Evolutionary conservation across 2,797 vertebrate species (phyloP).

Genomic region (Rallus crepitans): DNA sequence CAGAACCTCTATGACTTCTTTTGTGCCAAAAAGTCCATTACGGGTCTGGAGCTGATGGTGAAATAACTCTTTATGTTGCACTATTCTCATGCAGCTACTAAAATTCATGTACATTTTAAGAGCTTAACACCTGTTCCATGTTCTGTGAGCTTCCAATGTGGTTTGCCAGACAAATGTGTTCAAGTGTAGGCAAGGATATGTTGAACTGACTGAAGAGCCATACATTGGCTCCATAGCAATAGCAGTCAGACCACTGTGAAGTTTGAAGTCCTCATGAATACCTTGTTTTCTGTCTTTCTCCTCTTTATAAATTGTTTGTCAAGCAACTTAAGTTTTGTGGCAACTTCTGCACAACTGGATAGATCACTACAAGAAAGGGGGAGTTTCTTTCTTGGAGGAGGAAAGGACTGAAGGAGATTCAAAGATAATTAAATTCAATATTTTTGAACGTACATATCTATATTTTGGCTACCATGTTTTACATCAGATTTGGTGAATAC

Average conservation of each 20-base stretch:
- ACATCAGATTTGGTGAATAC: neutral
- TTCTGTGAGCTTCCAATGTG: neutral
- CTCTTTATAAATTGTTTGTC: neutral
- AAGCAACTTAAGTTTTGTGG: neutral
- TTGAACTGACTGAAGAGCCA: neutral
- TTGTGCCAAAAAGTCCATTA: conserved; percentile 18
- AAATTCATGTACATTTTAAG: conserved; percentile 11
- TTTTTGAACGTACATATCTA: neutral
- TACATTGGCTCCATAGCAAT: neutral
- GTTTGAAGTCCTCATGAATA: neutral
- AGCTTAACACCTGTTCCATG: conserved; percentile 18
- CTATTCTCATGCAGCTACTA: neutral
- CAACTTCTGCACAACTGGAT: neutral
- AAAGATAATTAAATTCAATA: neutral
- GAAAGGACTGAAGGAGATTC: neutral
- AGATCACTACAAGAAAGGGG: neutral
- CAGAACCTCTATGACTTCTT: neutral
- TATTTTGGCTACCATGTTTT: neutral
- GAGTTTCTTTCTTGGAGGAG: neutral
- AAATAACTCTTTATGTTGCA: neutral
- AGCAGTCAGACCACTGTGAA: neutral
- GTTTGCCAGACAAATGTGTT: neutral
- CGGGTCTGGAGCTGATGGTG: neutral
- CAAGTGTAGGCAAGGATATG: neutral
- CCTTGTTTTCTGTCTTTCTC: neutral